Conservation (phyloP, 2,888 invertebrate genomes). For the Morpho deidamia region DNA sequence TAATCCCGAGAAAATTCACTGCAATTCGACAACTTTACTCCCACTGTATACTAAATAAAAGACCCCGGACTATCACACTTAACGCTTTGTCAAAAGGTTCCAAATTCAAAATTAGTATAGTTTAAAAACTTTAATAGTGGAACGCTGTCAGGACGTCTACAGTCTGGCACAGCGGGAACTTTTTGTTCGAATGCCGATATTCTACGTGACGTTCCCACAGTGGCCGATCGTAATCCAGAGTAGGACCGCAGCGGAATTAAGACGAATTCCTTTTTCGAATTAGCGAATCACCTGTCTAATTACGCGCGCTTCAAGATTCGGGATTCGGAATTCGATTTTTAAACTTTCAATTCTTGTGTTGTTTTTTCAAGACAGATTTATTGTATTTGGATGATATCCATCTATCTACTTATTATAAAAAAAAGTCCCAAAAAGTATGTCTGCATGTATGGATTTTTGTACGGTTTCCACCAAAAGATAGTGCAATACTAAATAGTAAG, state of each 20-base stretch:
- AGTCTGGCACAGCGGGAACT: constrained; percentile 36
- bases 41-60: not conserved
- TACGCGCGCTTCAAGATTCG: constrained; percentile 38
- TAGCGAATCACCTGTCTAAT: constrained; percentile 77
- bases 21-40: constrained; percentile 6
- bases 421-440: no score
- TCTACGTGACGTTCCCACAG: constrained; percentile 76
- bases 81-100: constrained; percentile 7
- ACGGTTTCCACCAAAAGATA: no score
- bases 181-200: constrained; percentile 68
- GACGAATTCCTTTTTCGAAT: constrained; percentile 68
- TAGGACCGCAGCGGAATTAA: constrained; percentile 49
- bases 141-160: constrained; percentile 19
- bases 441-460: no score
- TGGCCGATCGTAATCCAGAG: constrained; percentile 39
- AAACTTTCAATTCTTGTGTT: constrained; percentile 20
- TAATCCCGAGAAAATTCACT: constrained; percentile 15
- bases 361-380: not conserved
- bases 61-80: constrained; percentile 1
- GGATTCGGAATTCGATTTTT: constrained; percentile 43
- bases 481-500: no score
- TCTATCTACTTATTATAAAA: no score
- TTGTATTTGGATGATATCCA: no score
- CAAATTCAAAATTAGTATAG: not conserved
- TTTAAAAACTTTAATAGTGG: not conserved